Evolutionary conservation across 2,888 invertebrate species (phyloP).

Genomic region (Galeopsomyia nigrocyanea): DNA sequence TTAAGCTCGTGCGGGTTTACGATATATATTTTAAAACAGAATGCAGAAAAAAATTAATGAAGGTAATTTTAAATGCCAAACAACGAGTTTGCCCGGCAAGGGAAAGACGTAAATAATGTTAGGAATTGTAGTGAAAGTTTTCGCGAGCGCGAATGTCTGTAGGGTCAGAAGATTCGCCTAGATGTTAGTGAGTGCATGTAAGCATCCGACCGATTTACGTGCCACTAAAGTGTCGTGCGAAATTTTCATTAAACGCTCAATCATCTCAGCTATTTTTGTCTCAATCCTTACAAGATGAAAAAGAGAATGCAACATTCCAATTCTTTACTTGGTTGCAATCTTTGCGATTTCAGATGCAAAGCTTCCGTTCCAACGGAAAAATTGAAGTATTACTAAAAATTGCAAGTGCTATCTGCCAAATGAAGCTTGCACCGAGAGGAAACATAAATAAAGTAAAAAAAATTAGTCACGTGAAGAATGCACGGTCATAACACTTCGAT

Average conservation of each 20-base stretch:
- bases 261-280: background rate
- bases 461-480: too few species aligned
- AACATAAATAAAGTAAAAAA: too few species aligned
- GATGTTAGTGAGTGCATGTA: background rate
- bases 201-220: slow-evolving; percentile 19
- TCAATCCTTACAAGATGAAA: too few species aligned
- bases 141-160: slow-evolving; percentile 7
- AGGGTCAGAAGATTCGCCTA: slow-evolving; percentile 31
- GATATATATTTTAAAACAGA: background rate
- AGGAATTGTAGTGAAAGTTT: slow-evolving; percentile 39
- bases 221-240: background rate
- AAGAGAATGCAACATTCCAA: too few species aligned
- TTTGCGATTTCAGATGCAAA: too few species aligned
- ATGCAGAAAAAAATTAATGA: background rate
- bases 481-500: too few species aligned
- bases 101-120: slow-evolving; percentile 32
- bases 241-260: slow-evolving; percentile 1
- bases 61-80: slow-evolving; percentile 19
- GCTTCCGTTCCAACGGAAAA: too few species aligned
- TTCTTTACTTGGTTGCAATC: too few species aligned
- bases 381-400: too few species aligned
- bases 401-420: background rate
- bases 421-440: background rate
- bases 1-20: background rate
- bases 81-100: background rate